Evolutionary conservation across 37 sponge, comb jelly and placozoan species (phyloP).

Genomic region (Petrosia ficiformis): DNA sequence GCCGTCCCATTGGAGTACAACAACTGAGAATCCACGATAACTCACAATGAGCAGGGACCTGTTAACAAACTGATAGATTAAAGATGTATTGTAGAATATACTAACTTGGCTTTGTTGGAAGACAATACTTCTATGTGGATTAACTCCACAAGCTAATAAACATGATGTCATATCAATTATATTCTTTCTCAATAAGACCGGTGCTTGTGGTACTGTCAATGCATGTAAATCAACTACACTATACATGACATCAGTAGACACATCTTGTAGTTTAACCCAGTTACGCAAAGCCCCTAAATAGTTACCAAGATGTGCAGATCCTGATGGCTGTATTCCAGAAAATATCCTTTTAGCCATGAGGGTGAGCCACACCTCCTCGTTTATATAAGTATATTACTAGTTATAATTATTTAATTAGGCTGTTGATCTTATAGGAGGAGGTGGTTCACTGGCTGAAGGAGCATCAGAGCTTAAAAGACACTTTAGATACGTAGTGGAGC

Average conservation of each 20-base stretch:
- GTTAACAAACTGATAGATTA: not conserved
- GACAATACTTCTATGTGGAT: conserved; percentile 75
- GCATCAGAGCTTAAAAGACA: no score
- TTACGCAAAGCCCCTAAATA: conserved; percentile 84
- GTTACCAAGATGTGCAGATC: conserved; percentile 83
- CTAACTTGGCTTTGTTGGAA: conserved; percentile 80
- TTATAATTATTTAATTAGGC: no score
- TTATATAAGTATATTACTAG: no score
- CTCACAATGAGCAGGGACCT: conserved; percentile 77
- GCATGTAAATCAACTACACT: conserved; percentile 88
- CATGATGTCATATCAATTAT: conserved; percentile 39
- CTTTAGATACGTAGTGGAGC: no score
- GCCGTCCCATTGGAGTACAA: conserved; percentile 64
- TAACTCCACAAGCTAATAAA: conserved; percentile 87
- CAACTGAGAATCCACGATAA: conserved; percentile 81
- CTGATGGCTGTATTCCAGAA: conserved; percentile 93
- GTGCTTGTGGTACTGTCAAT: conserved; percentile 68
- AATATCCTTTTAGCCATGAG: conserved; percentile 53
- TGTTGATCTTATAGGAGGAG: no score
- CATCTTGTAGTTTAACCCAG: conserved; percentile 72
- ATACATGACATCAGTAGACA: conserved; percentile 51
- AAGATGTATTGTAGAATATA: not conserved
- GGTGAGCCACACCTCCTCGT: conserved; percentile 1
- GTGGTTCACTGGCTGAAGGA: no score
- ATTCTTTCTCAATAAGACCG: conserved; percentile 44